These are phyloP conservation scores for Halcyon badia DNA, from an alignment of 2,797 vertebrate genomes.

Conservation along the genomic window DNA sequence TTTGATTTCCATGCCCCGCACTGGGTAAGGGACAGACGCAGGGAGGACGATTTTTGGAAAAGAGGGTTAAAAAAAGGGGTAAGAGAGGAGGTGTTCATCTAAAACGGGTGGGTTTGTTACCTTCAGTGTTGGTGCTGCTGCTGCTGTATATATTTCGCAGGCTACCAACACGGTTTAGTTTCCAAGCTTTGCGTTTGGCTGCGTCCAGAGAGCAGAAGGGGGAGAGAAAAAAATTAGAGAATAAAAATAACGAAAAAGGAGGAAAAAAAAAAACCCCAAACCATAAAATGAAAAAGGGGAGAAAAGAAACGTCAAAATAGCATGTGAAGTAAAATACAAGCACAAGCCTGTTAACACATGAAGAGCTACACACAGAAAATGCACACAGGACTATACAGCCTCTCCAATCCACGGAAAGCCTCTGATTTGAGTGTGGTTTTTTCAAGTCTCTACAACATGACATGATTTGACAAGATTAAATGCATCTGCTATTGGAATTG, in stretches of 20 bases:
- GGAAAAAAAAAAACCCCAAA: neutral
- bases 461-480: constrained; percentile 2
- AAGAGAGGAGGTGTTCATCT: constrained; percentile 12
- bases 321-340: constrained; percentile 66
- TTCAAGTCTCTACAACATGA: neutral
- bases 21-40: neutral
- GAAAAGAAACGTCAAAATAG: constrained; percentile 78
- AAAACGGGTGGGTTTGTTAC: constrained; percentile 78
- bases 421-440: neutral
- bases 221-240: constrained; percentile 73
- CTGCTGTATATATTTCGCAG: constrained; percentile 93
- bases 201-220: constrained; percentile 87
- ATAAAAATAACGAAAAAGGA: constrained; percentile 68
- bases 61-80: neutral
- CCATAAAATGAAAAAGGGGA: constrained; percentile 64
- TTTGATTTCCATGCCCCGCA: constrained; percentile 2
- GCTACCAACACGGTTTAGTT: constrained; percentile 93
- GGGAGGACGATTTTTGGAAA: neutral
- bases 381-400: neutral
- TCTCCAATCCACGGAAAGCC: neutral
- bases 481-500: neutral
- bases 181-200: constrained; percentile 95
- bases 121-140: constrained; percentile 89
- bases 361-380: neutral
- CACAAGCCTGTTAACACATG: neutral